These are phyloP conservation scores for Etheostoma perlongum DNA, from an alignment of 2,797 vertebrate genomes.

Conservation along the genomic window DNA sequence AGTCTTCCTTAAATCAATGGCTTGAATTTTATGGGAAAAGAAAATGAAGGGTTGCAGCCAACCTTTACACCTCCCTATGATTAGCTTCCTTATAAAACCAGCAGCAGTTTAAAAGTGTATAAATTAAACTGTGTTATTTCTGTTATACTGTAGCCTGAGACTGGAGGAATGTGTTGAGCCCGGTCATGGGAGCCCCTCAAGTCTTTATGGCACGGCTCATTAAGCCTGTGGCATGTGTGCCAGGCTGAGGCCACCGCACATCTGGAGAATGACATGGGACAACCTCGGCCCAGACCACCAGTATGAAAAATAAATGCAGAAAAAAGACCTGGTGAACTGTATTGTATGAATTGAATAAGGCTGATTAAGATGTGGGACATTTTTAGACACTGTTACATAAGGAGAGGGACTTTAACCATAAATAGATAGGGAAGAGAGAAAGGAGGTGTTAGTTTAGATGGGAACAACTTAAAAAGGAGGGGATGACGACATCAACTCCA, in stretches of 20 bases:
- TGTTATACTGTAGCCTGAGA: slow-evolving; percentile 40
- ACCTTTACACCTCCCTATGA: slow-evolving; percentile 46
- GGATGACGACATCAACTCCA: slow-evolving; percentile 43
- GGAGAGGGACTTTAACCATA: neutral
- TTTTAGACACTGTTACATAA: slow-evolving; percentile 30
- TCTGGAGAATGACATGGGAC: slow-evolving; percentile 73
- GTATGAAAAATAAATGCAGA: slow-evolving; percentile 21
- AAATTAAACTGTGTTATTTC: slow-evolving; percentile 48
- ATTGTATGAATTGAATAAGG: slow-evolving; percentile 9
- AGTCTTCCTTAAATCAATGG: slow-evolving; percentile 22
- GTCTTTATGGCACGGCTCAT: slow-evolving; percentile 75
- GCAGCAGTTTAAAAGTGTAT: slow-evolving; percentile 38
- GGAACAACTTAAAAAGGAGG: slow-evolving; percentile 48
- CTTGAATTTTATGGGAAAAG: slow-evolving; percentile 40
- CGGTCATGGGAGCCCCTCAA: slow-evolving; percentile 61
- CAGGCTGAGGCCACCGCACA: slow-evolving; percentile 70
- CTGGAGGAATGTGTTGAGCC: slow-evolving; percentile 59
- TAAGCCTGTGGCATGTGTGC: slow-evolving; percentile 75
- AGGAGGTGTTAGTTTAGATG: slow-evolving; percentile 18
- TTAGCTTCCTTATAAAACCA: slow-evolving; percentile 55
- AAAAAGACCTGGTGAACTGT: slow-evolving; percentile 1
- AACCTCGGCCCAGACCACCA: slow-evolving; percentile 41
- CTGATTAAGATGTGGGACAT: neutral
- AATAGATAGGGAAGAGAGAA: slow-evolving; percentile 16
- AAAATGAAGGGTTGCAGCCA: slow-evolving; percentile 46